These are phyloP conservation scores for Camptogramma bilineatum DNA, from an alignment of 2,888 invertebrate species.

Conservation along the genomic window DNA sequence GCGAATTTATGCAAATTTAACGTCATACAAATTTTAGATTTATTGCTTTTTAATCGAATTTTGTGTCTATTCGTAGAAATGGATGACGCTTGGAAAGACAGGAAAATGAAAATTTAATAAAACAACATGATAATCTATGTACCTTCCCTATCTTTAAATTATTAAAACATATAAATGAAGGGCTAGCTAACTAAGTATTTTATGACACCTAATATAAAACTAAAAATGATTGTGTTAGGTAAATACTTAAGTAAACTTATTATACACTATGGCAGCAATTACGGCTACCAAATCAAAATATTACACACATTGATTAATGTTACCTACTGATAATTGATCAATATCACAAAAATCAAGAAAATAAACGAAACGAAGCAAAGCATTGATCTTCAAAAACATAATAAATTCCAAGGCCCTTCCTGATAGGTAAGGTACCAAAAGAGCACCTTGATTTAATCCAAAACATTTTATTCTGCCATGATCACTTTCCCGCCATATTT, in stretches of 20 bases:
- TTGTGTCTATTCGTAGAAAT: constrained; percentile 2
- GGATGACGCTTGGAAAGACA: neutral
- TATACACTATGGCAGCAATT: no score
- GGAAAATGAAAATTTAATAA: neutral
- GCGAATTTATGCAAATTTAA: constrained; percentile 39
- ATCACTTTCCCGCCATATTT: constrained; percentile 38
- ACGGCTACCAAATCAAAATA: no score
- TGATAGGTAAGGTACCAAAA: constrained; percentile 13
- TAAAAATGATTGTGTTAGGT: no score
- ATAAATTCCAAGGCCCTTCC: neutral
- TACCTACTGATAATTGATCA: no score
- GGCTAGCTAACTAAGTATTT: no score
- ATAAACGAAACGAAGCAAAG: neutral
- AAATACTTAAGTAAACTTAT: no score
- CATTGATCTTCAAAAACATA: no score
- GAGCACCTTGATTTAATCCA: constrained; percentile 17
- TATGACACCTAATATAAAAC: no score
- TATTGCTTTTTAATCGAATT: constrained; percentile 13
- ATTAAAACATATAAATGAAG: no score
- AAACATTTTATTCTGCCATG: constrained; percentile 10
- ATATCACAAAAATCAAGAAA: no score
- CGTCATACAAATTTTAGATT: constrained; percentile 14
- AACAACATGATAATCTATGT: neutral
- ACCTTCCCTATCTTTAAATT: no score
- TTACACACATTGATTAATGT: no score